Evolutionary conservation across 2,797 vertebrate genomes (phyloP).

Genomic region (Cygnus olor): DNA sequence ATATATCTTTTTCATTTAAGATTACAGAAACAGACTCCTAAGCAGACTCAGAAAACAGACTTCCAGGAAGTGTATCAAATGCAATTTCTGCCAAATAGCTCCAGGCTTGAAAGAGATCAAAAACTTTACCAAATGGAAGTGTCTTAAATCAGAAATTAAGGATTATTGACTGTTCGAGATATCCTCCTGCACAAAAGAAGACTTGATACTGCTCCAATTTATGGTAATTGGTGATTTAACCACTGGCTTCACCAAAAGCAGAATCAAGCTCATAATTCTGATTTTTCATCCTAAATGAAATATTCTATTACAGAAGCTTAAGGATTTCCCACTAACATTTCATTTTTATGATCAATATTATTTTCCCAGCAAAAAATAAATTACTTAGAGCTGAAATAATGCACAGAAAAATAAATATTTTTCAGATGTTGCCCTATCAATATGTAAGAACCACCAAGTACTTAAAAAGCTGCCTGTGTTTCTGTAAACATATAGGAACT

Average conservation of each 20-base stretch:
- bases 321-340: not conserved
- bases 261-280: slow-evolving; percentile 17
- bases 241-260: slow-evolving; percentile 2
- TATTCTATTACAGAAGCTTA: not conserved
- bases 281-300: slow-evolving; percentile 24
- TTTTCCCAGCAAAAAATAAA: slow-evolving; percentile 21
- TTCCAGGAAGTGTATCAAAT: not conserved
- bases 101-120: slow-evolving; percentile 39
- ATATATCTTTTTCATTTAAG: slow-evolving; percentile 12
- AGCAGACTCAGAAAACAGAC: not conserved
- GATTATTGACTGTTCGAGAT: slow-evolving; percentile 46
- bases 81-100: not conserved
- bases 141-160: slow-evolving; percentile 59
- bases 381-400: not conserved
- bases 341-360: slow-evolving; percentile 38
- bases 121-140: slow-evolving; percentile 53
- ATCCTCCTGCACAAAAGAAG: slow-evolving; percentile 33
- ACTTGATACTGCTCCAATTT: not conserved
- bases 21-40: not conserved
- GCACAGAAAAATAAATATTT: not conserved
- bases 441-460: not conserved
- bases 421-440: not conserved
- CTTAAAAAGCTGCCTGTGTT: slow-evolving; percentile 26
- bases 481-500: not conserved
- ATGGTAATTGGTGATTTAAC: slow-evolving; percentile 35